Base-by-base conservation (phyloP, 37 sponge, comb jelly and placozoan species). In the Theonella swinhoei region DNA sequence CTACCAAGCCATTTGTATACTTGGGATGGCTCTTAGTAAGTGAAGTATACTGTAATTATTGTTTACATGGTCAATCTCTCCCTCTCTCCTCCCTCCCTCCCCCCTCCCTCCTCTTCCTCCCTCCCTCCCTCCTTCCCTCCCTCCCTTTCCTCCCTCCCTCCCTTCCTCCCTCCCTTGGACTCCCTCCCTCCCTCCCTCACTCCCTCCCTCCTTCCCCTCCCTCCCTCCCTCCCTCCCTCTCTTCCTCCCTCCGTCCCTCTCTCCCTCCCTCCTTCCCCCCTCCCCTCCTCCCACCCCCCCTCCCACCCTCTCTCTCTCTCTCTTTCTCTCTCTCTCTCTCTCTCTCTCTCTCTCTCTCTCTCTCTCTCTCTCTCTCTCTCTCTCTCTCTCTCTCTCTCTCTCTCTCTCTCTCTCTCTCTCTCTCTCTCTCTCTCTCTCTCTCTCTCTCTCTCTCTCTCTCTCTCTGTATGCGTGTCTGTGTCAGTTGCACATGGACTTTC, bases 391-490 rank as follows among this genome's bases (percentile, higher is more conserved):
- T 62, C 65, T 60, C 68, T 75, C 75, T 36, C 58, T 64, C 76
- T 64, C 84, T 42, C 69, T 75, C 84, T 75, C 84, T 75, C 68
- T 36, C 83, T 72, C 74, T 72, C 83, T 37, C 74, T 68, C 74
- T 58, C 74, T 72, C 64, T 62, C 70, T 39, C 74, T 42, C 83
- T 62, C 84, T 75, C 77, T 36, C 68, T 58, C 69, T 83, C 84
- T 75, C 69, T 71, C 83, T 33, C 83, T 36, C 70, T 41, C 59
- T 58, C 73, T 38, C 65, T 62, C 64, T 77, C 36, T 42, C 78
- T 63, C 65, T n/a, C n/a, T n/a, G n/a, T n/a, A n/a, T n/a, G n/a
- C n/a, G n/a, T n/a, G n/a, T n/a, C n/a, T n/a, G n/a, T 62, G 24
- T 33, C 37, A n/a, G n/a, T n/a, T n/a, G n/a, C n/a, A n/a, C n/a